Percentiles rank a stretch among this genome's conserved stretches.
These are phyloP conservation scores for Tapirus terrestris DNA, from an alignment of 2,113 vertebrate genomes.

Conservation along the genomic window DNA sequence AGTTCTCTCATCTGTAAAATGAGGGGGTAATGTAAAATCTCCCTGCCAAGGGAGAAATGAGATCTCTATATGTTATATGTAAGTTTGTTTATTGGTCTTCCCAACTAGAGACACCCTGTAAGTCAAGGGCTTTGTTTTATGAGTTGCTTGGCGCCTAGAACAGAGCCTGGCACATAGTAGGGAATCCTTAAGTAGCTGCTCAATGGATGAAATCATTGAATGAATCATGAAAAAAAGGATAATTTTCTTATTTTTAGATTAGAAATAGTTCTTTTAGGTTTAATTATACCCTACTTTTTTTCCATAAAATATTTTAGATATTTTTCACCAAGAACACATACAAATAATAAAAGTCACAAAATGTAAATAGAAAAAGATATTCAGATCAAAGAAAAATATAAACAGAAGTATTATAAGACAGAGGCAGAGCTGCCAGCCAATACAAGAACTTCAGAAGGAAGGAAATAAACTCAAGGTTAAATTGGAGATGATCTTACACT, in stretches of 20 bases:
- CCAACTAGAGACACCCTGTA: not conserved
- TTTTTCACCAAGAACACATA: not conserved
- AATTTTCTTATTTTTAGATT: slow-evolving; percentile 51
- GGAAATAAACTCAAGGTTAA: not conserved
- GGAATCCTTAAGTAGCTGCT: not conserved
- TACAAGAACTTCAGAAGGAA: not conserved
- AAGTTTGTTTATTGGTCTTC: not conserved
- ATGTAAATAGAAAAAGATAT: not conserved
- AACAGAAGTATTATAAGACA: not conserved
- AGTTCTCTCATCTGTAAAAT: slow-evolving; percentile 4
- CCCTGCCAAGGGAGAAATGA: not conserved
- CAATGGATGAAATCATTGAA: slow-evolving; percentile 8
- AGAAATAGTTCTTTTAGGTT: slow-evolving; percentile 20
- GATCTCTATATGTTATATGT: not conserved
- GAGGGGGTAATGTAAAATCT: not conserved
- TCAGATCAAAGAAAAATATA: not conserved
- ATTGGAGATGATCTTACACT: not conserved
- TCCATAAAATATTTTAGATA: not conserved
- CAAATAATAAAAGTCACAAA: slow-evolving; percentile 12
- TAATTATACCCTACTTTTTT: slow-evolving; percentile 41
- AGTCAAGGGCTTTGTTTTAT: not conserved
- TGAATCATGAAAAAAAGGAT: not conserved
- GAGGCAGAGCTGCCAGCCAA: not conserved
- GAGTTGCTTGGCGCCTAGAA: not conserved
- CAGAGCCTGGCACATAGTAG: not conserved